Evolutionary conservation across 1,140 invertebrate species (phyloP), one percentile per base, ranked within the genome.

Genomic region (Bombus ignitus): DNA sequence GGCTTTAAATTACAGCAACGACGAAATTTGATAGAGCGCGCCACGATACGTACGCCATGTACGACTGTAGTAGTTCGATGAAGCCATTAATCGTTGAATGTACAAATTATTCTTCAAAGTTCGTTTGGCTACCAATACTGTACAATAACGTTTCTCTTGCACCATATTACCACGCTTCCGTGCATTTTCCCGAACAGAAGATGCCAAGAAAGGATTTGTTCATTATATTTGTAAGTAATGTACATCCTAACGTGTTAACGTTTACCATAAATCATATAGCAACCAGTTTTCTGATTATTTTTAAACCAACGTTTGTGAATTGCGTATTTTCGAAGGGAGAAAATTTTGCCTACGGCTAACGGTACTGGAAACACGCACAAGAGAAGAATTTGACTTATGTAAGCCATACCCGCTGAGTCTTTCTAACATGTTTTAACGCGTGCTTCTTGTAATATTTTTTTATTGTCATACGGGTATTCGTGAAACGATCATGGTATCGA

Each of bases 81-180:
- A 83, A 92, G 80, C 85, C 81, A 87, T 90, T 22, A 90, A 92
- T 87, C 87, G 15, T 88, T 37, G 83, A 79, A 77, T 91, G 90
- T 90, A 84, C 84, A 92, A 93, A 93, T 92, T 87, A 88, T 82
- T 89, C 82, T 87, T 77, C 81, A 57, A 88, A 88, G 74, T 66
- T 78, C 68, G 65, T 91, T 89, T 81, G 39, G 22, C 74, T 89
- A 89, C 83, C 18, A 0, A 87, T 86, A 85, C 70, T 65, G 76
- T 73, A 72, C 85, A 83, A 88, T 89, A 88, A 88, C 28, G 66
- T 71, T 62, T 62, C 28, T 35, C 47, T 35, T 15, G 47, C 53
- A 62, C 59, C 79, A 42, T 66, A 65, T 82, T 80, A 83, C 66
- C n/a, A 9, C 18, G 42, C 53, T 59, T 65, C 53, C 68, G 35